Evolutionary conservation across 37 sponge, comb jelly and placozoan species (phyloP), one percentile per base, ranked within the genome.

Genomic region (Geodia barretti): DNA sequence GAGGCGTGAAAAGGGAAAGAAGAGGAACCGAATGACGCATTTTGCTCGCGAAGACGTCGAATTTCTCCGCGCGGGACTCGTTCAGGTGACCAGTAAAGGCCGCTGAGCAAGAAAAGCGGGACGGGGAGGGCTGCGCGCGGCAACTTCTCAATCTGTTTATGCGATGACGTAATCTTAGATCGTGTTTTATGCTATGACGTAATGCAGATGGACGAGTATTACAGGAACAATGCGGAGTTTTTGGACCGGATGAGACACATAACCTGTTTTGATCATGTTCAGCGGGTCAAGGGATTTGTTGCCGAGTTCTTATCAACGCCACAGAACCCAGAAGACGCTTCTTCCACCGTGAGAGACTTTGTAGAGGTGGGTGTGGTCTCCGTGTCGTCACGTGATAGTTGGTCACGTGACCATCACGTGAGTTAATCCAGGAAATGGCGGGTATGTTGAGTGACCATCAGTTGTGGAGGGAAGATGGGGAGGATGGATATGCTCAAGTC

Each of bases 161-260:
- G 54, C 14, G 54, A 47, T 47, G 54, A 47, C 54, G 54, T 47
- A 47, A 47, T 47, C 14, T 14, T 14, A 47, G 14, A 17, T 17
- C 14, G 54, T 47, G 14, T 68, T 47, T 47, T 47, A 47, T 47
- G 54, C 14, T 7, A 47, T 47, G 54, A 47, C 54, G 54, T 47
- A 47, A 47, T 47, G 14, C 25, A 72, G 54, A 7, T 47, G 54
- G 54, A 47, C 14, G 54, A 47, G 14, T 47, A 47, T 47, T 17
- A 14, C 54, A 47, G 54, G 7, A 14, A 47, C 14, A 47, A 47
- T 47, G 7, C 54, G 7, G 54, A 47, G 24, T 90, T 90, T 38
- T 66, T 85, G 31, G 91, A 90, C 17, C 60, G 80, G 0, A 90
- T 90, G 91, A 69, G 85, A n/a, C 91, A 90, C 34, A 31, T 35